Conservation (phyloP, 2,113 vertebrate genomes). For the Kobus ellipsiprymnus region DNA sequence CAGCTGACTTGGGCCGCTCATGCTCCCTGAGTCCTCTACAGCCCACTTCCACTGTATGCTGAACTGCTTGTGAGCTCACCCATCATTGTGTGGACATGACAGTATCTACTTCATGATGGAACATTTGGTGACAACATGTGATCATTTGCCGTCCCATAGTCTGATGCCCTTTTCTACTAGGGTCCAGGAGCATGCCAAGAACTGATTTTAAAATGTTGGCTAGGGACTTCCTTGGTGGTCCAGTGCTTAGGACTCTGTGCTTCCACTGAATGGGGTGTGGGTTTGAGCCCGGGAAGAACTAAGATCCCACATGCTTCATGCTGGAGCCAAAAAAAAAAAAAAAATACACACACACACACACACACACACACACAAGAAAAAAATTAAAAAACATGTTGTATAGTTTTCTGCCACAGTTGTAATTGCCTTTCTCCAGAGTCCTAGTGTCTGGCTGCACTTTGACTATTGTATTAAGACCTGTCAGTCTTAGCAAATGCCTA, state of each 20-base stretch:
- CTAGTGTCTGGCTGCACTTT: not conserved
- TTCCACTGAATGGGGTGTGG: accelerated
- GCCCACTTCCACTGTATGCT: not conserved
- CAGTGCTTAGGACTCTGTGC: not conserved
- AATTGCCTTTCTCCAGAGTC: not conserved
- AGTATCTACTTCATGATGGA: not conserved
- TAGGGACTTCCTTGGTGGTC: not conserved
- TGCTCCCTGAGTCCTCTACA: not conserved
- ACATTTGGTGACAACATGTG: not conserved
- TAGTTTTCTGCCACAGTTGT: not conserved
- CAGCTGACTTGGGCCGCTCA: not conserved
- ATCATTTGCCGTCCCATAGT: not conserved
- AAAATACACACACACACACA: too few species aligned
- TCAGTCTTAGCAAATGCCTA: not conserved
- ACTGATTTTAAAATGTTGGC: not conserved
- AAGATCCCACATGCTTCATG: not conserved
- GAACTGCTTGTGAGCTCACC: not conserved
- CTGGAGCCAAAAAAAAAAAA: not conserved
- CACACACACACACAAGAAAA: not conserved
- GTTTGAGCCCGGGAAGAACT: not conserved
- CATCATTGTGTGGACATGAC: not conserved
- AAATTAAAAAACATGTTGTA: not conserved
- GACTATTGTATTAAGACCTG: not conserved
- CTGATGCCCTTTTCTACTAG: not conserved
- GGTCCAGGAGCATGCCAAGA: not conserved